Evolutionary conservation across 2,113 vertebrate species (phyloP), one percentile per base, ranked within the genome.

Genomic region (Lanius ludovicianus): DNA sequence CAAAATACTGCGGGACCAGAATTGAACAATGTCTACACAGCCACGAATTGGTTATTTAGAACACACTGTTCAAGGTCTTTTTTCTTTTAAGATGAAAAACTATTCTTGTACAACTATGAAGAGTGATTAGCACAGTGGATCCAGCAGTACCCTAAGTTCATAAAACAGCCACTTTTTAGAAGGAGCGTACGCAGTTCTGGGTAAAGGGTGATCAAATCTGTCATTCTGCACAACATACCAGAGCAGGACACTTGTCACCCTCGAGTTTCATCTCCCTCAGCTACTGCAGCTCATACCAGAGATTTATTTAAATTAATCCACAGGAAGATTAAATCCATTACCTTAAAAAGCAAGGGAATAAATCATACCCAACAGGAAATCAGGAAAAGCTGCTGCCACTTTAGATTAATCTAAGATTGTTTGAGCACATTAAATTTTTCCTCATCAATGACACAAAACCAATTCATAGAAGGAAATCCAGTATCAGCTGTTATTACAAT

Each of bases 311-410:
- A 94, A 94, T 68, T 75, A 86, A 94, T 81, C 90, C 49, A 41
- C 68, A 84, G 80, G 76, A 90, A 96, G 94, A 95, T 90, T 49
- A 90, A 94, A 93, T 79, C 64, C 86, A 94, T 93, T 88, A 78
- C 77, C 49, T 93, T 64, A 84, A 84, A 95, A 94, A 84, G 71
- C 44, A 44, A 78, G 57, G 49, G 80, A 86, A 90, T 93, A 95
- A 90, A 95, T 93, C 69, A 87, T 6, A 86, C 15, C 24, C 76
- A 92, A 75, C 33, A 94, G 83, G 83, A 89, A 93, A 78, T 25
- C 46, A 39, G 53, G 57, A 49, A 90, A 89, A 90, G 83, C 83
- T 81, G 79, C 79, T 88, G 71, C 70, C 60, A 35, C 27, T 86
- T 67, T 64, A 84, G 41, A 27, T 0, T 0, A 78, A 59, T 42